A percentile compares a stretch with the other conserved stretches of the same genome.
Conservation (phyloP, 92 coral and sea anemone species). For the Ricordea florida region DNA sequence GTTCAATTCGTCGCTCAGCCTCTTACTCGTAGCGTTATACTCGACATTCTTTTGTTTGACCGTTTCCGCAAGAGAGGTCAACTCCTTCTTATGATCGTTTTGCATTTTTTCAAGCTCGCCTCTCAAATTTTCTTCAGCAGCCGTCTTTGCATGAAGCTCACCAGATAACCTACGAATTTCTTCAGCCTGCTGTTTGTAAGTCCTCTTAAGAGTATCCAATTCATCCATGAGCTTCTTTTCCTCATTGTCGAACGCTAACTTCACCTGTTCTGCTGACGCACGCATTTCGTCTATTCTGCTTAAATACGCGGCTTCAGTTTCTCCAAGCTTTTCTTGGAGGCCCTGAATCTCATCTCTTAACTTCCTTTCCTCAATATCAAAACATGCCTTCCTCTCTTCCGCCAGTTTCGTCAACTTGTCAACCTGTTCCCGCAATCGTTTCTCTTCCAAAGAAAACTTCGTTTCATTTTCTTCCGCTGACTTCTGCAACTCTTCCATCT, state of each 20-base stretch:
- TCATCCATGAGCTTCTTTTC: slow-evolving; percentile 58
- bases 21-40: slow-evolving; percentile 35
- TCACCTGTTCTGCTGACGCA: slow-evolving; percentile 30
- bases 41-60: slow-evolving; percentile 11
- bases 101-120: slow-evolving; percentile 40
- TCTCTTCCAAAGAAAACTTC: slow-evolving; percentile 25
- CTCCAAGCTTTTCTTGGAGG: slow-evolving; percentile 35
- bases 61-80: slow-evolving; percentile 14
- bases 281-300: slow-evolving; percentile 34
- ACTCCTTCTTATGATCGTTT: slow-evolving; percentile 37
- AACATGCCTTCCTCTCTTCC: slow-evolving; percentile 48
- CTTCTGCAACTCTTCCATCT: slow-evolving; percentile 45
- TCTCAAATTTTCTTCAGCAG: slow-evolving; percentile 12
- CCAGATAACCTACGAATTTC: slow-evolving; percentile 30
- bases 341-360: slow-evolving; percentile 55
- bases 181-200: slow-evolving; percentile 46
- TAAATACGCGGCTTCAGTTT: slow-evolving; percentile 59
- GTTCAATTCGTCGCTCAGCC: slow-evolving; percentile 53
- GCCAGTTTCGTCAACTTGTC: slow-evolving; percentile 29
- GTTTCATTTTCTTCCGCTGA: slow-evolving; percentile 37
- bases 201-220: slow-evolving; percentile 23
- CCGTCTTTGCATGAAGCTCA: neutral
- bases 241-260: slow-evolving; percentile 41
- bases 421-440: slow-evolving; percentile 28
- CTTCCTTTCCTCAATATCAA: slow-evolving; percentile 61